phyloP scores from a whole-genome alignment of 2,888 invertebrate genomes.

The Phorcus lineatus region DNA sequence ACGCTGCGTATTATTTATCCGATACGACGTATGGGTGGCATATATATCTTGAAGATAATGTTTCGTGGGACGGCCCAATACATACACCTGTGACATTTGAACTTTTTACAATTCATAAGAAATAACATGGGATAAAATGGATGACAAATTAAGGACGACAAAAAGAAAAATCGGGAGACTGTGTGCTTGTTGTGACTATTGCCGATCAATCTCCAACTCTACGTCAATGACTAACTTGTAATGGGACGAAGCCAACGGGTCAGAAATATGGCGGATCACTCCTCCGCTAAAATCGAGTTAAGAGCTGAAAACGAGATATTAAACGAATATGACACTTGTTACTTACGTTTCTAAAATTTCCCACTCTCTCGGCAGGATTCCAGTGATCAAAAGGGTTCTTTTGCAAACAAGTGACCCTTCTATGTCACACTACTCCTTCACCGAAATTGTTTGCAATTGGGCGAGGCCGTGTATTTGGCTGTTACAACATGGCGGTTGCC shows the following conservation, averaged over 20 bases:
- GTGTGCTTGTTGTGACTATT: no score
- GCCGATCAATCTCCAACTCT: no score
- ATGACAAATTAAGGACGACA: no score
- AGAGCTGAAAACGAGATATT: background rate
- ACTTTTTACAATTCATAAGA: no score
- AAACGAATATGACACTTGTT: background rate
- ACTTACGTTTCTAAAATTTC: background rate
- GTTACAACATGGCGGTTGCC: background rate
- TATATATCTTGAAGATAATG: no score
- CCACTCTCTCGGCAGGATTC: background rate
- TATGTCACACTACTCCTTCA: background rate
- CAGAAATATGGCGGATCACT: conserved; percentile 23
- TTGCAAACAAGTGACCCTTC: conserved; percentile 3
- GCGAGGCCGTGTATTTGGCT: conserved; percentile 24
- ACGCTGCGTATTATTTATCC: no score
- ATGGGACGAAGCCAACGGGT: background rate
- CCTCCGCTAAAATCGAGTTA: background rate
- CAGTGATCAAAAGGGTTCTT: conserved; percentile 15
- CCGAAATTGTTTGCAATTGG: conserved; percentile 22
- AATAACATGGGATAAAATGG: no score
- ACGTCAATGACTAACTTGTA: no score
- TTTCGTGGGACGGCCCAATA: no score
- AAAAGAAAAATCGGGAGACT: no score
- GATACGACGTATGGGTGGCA: no score
- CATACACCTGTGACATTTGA: no score